Evolutionary conservation across 2,113 vertebrate species (phyloP).

Genomic region (Cyphotilapia sp.): DNA sequence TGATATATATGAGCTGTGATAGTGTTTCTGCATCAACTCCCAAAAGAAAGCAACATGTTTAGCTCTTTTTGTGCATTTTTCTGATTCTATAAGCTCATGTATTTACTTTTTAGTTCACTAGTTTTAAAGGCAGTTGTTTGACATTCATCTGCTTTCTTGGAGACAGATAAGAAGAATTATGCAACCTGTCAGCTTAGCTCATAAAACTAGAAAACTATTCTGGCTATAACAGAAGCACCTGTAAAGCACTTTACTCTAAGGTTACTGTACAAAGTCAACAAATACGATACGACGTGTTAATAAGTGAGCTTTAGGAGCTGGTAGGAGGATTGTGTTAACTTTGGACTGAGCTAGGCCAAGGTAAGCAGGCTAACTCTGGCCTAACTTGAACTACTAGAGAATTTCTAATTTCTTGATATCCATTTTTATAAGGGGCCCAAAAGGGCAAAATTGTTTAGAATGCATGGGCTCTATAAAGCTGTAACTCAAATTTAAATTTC

Average conservation of each 20-base stretch:
- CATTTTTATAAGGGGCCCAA: fast-evolving
- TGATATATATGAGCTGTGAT: neutral
- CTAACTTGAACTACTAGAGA: neutral
- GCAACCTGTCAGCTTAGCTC: neutral
- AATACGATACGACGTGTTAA: fast-evolving
- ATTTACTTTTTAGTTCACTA: neutral
- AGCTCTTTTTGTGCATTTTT: neutral
- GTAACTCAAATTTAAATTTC: neutral
- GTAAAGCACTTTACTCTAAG: neutral
- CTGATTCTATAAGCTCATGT: neutral
- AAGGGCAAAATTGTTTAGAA: neutral
- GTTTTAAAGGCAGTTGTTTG: neutral
- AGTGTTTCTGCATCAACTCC: neutral
- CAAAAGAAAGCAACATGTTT: neutral
- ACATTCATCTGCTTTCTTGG: neutral
- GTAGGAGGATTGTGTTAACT: neutral
- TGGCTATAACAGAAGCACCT: neutral
- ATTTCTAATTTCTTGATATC: neutral
- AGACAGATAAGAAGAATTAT: neutral
- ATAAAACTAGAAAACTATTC: neutral
- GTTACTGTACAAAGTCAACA: neutral
- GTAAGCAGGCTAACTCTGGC: neutral
- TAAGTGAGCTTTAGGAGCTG: neutral
- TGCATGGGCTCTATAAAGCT: fast-evolving
- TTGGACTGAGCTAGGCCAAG: neutral